Conservation (phyloP, 2,888 invertebrate species). For the Neoaliturus tenellus region DNA sequence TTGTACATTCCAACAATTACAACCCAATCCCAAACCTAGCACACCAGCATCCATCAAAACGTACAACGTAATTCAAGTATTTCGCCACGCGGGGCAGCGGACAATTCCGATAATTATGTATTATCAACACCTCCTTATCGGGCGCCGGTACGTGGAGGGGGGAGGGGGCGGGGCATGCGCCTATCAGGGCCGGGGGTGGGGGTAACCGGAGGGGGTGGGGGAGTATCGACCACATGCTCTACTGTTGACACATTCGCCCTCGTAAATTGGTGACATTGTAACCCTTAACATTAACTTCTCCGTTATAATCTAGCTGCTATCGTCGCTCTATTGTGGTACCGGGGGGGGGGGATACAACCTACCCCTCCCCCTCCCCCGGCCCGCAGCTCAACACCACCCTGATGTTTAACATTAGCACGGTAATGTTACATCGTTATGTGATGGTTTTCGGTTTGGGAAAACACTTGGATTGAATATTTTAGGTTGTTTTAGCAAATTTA, state of each 20-base stretch:
- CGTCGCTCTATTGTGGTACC: slow-evolving; percentile 62
- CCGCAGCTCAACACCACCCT: slow-evolving; percentile 12
- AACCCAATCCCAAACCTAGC: too few species aligned
- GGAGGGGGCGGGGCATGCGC: slow-evolving; percentile 19
- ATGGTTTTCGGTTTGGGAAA: neutral
- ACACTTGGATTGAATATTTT: neutral
- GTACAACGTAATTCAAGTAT: neutral
- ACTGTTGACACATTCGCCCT: slow-evolving; percentile 47
- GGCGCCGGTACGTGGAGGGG: slow-evolving; percentile 6
- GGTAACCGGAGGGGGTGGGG: neutral
- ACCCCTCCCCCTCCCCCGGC: slow-evolving; percentile 27
- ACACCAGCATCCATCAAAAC: too few species aligned
- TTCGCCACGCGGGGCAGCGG: neutral
- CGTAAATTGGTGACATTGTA: slow-evolving; percentile 53
- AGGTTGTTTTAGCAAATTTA: too few species aligned
- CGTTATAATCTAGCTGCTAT: slow-evolving; percentile 45
- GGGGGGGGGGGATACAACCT: neutral
- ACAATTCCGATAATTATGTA: slow-evolving; percentile 21
- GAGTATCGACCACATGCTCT: slow-evolving; percentile 44
- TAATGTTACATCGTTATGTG: neutral
- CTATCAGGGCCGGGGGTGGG: neutral
- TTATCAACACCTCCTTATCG: slow-evolving; percentile 39
- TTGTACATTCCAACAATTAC: too few species aligned
- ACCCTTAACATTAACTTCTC: slow-evolving; percentile 52
- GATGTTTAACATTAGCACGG: slow-evolving; percentile 4